These are phyloP conservation scores for Coregonus sp. DNA, from an alignment of 2,797 vertebrate species.

Conservation along the genomic window DNA sequence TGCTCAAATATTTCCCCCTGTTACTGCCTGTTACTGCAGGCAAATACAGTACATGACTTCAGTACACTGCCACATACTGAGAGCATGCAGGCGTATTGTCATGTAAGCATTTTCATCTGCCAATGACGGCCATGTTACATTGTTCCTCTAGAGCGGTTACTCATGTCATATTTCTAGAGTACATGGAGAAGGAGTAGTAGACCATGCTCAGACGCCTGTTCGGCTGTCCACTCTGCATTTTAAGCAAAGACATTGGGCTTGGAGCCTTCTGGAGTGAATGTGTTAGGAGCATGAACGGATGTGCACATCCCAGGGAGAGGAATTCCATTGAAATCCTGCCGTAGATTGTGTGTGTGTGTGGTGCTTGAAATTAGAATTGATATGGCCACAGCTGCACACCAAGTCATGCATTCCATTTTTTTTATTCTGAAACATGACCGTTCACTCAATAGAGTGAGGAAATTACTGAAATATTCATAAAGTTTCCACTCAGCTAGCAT, in stretches of 20 bases:
- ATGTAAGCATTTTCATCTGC: constrained; percentile 75
- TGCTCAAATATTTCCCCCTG: constrained; percentile 76
- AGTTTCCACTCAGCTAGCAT: constrained; percentile 32
- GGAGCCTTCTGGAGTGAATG: constrained; percentile 57
- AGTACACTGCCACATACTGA: constrained; percentile 54
- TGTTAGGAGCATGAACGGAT: constrained; percentile 62
- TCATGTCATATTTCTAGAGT: constrained; percentile 75
- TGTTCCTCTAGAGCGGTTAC: constrained; percentile 69
- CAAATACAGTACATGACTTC: constrained; percentile 68
- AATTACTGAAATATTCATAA: constrained; percentile 64
- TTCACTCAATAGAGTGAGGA: constrained; percentile 61
- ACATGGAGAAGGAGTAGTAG: constrained; percentile 71
- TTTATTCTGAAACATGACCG: constrained; percentile 73
- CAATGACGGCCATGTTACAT: constrained; percentile 71
- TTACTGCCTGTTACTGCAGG: constrained; percentile 74
- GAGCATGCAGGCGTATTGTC: constrained; percentile 55
- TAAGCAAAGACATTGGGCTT: constrained; percentile 63
- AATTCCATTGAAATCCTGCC: constrained; percentile 64
- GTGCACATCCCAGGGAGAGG: constrained; percentile 56
- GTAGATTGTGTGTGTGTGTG: constrained; percentile 6
- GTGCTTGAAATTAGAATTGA: constrained; percentile 65
- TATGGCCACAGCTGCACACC: constrained; percentile 72
- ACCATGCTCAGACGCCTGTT: constrained; percentile 69
- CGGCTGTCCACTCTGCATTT: constrained; percentile 67
- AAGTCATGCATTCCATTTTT: constrained; percentile 72